These are phyloP conservation scores for Philhelius pedissequus DNA, from an alignment of 2,888 invertebrate species.

Conservation along the genomic window DNA sequence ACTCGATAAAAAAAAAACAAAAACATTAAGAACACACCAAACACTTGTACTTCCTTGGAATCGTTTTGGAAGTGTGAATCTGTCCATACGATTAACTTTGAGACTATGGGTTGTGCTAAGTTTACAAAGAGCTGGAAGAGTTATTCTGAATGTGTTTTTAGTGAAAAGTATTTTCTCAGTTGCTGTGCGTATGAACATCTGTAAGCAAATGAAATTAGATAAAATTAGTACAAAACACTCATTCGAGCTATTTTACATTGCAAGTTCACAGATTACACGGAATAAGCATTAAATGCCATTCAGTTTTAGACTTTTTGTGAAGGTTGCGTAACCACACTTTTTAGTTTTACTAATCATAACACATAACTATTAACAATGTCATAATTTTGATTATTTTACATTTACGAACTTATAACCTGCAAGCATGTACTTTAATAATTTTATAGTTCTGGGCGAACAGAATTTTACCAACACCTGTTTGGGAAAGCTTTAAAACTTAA, in stretches of 20 bases:
- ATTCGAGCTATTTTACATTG: neutral
- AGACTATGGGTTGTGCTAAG: conserved; percentile 17
- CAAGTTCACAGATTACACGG: conserved; percentile 5
- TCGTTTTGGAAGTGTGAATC: conserved; percentile 77
- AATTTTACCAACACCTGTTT: neutral
- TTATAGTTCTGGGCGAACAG: neutral
- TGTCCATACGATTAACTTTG: conserved; percentile 73
- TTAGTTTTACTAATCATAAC: neutral
- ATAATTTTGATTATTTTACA: neutral
- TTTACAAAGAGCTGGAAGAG: conserved; percentile 3
- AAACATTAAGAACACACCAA: conserved; percentile 71
- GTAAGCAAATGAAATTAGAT: conserved; percentile 10
- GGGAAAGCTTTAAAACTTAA: no score
- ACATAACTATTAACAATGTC: neutral
- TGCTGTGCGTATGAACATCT: conserved; percentile 22
- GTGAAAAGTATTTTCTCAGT: neutral
- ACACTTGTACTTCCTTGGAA: conserved; percentile 78
- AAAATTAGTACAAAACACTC: neutral
- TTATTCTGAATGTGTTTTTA: neutral
- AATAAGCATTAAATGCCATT: conserved; percentile 9
- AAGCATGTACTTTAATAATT: neutral
- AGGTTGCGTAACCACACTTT: conserved; percentile 28
- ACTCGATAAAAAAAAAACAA: neutral
- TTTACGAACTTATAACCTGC: neutral
- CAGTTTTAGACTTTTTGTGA: no score